A percentile compares a stretch with the other conserved stretches of the same genome.
These are phyloP conservation scores for Equus przewalskii DNA, from an alignment of 2,113 vertebrate genomes.

Conservation along the genomic window DNA sequence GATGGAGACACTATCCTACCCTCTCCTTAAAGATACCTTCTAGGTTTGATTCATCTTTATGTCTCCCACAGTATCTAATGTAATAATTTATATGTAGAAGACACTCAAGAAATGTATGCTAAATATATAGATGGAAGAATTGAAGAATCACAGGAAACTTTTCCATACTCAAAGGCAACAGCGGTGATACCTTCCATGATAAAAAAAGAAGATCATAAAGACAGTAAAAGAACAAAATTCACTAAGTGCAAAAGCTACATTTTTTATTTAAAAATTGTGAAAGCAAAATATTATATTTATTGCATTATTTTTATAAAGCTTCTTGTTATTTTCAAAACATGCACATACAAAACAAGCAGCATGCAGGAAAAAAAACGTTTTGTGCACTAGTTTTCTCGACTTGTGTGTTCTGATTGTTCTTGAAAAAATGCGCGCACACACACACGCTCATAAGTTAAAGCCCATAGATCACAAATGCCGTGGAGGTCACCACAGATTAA, in stretches of 20 bases:
- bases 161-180: neutral
- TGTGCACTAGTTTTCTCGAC: neutral
- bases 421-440: neutral
- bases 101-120: neutral
- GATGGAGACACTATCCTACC: neutral
- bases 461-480: slow-evolving; percentile 59
- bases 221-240: neutral
- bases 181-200: neutral
- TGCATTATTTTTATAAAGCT: slow-evolving; percentile 5
- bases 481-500: slow-evolving; percentile 63
- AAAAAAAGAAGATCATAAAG: neutral
- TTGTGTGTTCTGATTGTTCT: slow-evolving; percentile 11
- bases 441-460: slow-evolving; percentile 36
- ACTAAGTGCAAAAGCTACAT: neutral
- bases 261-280: neutral
- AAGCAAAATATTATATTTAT: neutral
- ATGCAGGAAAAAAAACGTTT: neutral
- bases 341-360: neutral
- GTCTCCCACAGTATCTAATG: neutral
- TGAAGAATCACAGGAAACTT: neutral
- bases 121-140: neutral
- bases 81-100: neutral
- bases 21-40: neutral
- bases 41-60: neutral
- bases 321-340: slow-evolving; percentile 17